These are phyloP conservation scores for Hippoglossus stenolepis DNA, from an alignment of 2,113 vertebrate species.

Conservation along the genomic window DNA sequence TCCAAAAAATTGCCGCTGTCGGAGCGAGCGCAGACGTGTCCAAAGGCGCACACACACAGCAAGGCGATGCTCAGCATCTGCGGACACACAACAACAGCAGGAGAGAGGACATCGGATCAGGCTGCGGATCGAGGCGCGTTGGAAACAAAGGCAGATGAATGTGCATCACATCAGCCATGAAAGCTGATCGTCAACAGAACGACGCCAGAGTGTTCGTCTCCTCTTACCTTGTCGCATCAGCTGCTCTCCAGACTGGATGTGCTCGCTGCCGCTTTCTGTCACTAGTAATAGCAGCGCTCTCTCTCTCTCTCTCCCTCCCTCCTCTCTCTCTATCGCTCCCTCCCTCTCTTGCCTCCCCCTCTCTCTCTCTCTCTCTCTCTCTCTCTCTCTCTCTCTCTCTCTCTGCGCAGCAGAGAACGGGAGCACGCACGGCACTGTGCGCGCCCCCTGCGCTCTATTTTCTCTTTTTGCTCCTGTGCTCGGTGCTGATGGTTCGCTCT, in stretches of 20 bases:
- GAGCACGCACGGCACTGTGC: conserved; percentile 68
- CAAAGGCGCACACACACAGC: conserved; percentile 86
- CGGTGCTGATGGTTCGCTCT: conserved; percentile 18
- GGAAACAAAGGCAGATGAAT: neutral
- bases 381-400: conserved; percentile 56
- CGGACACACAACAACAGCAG: conserved; percentile 61
- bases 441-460: conserved; percentile 47
- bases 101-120: conserved; percentile 53
- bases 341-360: neutral
- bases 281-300: conserved; percentile 61
- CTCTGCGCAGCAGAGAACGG: conserved; percentile 64
- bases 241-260: conserved; percentile 63
- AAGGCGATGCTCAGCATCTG: conserved; percentile 92
- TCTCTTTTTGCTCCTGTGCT: neutral
- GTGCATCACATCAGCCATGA: neutral
- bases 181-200: neutral
- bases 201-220: neutral
- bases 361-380: conserved; percentile 11
- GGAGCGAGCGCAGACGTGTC: conserved; percentile 85
- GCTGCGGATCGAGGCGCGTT: conserved; percentile 1
- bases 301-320: conserved; percentile 52
- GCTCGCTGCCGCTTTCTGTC: conserved; percentile 72
- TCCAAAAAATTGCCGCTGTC: conserved; percentile 96
- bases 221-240: conserved; percentile 76
- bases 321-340: conserved; percentile 49